Evolutionary conservation across 2,113 vertebrate genomes (phyloP), one percentile per base, ranked within the genome.

Genomic region (Burhinus oedicnemus): DNA sequence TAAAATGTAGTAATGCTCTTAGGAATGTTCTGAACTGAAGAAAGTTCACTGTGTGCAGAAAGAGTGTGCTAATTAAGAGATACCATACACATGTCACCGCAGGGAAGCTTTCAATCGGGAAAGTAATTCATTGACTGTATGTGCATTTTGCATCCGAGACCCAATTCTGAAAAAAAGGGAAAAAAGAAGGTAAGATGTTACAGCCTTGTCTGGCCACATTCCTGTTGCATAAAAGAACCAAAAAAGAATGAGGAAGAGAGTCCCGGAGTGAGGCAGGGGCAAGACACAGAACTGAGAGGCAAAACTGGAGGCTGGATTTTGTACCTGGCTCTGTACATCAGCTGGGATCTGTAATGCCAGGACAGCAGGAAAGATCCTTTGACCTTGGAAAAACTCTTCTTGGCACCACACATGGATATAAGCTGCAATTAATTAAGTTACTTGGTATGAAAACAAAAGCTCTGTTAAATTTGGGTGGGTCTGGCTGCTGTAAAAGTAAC

Each of bases 131-230:
- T 72, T 89, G 44, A 25, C 65, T 89, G 4, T 34, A 68, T 36
- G 25, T 58, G 26, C 49, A 70, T 96, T 83, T 93, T 65, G 36
- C 12, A 54, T 61, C 44, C 0, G 0, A 61, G 74, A 72, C 16
- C 5, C 12, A 80, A 12, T 83, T 85, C 22, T 79, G 65, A 11
- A 84, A 83, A 42, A 83, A 86, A 52, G 18, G 3, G 19, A 83
- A 78, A 47, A 74, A 89, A 84, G 30, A 23, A 68, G 49, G 45
- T 77, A 65, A 83, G 34, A 42, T 65, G 34, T 66, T 94, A 77
- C 49, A 80, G 71, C 19, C 85, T 92, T 79, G 82, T 86, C 66
- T 95, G 75, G 29, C 93, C 13, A 5, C 84, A 94, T 95, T 93
- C 87, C 27, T 34, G 1, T 79, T 96, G 36, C 40, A 80, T 54